Conservation (phyloP, 23 tunicate species). For the Aplidium turbinatum region DNA sequence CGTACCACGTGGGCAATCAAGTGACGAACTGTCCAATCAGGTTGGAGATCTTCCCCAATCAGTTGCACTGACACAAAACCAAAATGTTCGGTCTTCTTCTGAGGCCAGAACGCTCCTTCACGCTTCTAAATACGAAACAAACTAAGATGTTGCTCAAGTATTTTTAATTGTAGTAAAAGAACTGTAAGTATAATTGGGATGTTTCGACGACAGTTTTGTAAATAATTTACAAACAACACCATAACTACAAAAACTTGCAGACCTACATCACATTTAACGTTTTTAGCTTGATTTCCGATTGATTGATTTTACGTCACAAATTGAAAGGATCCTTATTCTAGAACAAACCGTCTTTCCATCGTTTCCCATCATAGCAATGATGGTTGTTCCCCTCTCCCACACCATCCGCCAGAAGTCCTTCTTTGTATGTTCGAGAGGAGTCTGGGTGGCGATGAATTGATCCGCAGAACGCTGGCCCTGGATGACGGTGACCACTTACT, state of each 20-base stretch:
- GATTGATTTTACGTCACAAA: too few species aligned
- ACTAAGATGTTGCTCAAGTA: too few species aligned
- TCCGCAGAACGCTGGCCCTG: conserved; percentile 51
- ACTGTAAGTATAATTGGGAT: too few species aligned
- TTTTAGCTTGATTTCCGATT: too few species aligned
- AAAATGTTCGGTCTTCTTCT: conserved; percentile 40
- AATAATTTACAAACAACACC: too few species aligned
- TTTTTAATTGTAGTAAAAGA: too few species aligned
- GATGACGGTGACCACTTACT: neutral
- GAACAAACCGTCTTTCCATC: conserved; percentile 1
- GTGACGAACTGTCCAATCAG: conserved; percentile 61
- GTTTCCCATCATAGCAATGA: conserved; percentile 48
- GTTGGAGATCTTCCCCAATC: conserved; percentile 38
- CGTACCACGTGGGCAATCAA: conserved; percentile 45
- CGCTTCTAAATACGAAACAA: conserved; percentile 47
- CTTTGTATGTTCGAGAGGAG: conserved; percentile 59
- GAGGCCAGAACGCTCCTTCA: conserved; percentile 57
- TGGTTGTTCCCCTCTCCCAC: conserved; percentile 63
- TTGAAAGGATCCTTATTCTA: too few species aligned
- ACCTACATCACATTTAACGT: too few species aligned
- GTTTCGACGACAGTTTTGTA: too few species aligned
- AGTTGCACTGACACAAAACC: conserved; percentile 50
- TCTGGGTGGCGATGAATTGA: conserved; percentile 72
- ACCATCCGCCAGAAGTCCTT: conserved; percentile 77
- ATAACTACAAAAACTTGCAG: too few species aligned